Evolutionary conservation across 2,888 invertebrate genomes (phyloP), one percentile per base, ranked within the genome.

Genomic region (Dysmachus trigonus): DNA sequence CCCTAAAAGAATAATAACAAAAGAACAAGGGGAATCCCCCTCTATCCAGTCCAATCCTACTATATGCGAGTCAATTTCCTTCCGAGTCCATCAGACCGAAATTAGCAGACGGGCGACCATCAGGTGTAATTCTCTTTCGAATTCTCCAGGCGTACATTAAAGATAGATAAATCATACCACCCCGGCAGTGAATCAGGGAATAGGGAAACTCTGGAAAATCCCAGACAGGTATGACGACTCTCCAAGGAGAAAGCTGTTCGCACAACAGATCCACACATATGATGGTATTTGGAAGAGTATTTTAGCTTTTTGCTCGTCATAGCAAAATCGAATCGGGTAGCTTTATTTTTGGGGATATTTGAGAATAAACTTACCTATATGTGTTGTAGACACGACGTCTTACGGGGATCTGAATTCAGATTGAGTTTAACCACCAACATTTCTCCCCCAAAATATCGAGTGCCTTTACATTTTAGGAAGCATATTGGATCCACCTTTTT

Each of bases 141-240:
- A 85, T 85, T 79, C 85, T 85, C 85, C 62, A 85, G 62, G 79
- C 79, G 85, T 85, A 76, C 85, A 85, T 85, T 85, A 85, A 77
- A 77, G 79, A 53, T 62, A 85, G 85, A 85, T 85, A 85, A 85
- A 85, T 85, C 85, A 85, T 85, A 85, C 79, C 79, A 85, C 79
- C 79, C 62, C 71, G 77, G 85, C 77, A 85, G 31, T 85, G 85
- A 77, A 79, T 77, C 71, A 71, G 79, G 85, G 77, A 77, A 85
- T 85, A 77, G 18, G 74, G 47, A 77, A 35, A 38, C 62, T 53
- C 62, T 27, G n/a, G 47, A 47, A 38, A 85, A 33, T 30, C 22
- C 62, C 82, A 82, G 71, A 27, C 71, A 82, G 33, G 62, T 35
- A 82, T 82, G 35, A 62, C 62, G 27, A 33, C 15, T 71, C 31